These are phyloP conservation scores for Amblyopsis hoosieri DNA, from an alignment of 2,797 vertebrate genomes.

Conservation along the genomic window DNA sequence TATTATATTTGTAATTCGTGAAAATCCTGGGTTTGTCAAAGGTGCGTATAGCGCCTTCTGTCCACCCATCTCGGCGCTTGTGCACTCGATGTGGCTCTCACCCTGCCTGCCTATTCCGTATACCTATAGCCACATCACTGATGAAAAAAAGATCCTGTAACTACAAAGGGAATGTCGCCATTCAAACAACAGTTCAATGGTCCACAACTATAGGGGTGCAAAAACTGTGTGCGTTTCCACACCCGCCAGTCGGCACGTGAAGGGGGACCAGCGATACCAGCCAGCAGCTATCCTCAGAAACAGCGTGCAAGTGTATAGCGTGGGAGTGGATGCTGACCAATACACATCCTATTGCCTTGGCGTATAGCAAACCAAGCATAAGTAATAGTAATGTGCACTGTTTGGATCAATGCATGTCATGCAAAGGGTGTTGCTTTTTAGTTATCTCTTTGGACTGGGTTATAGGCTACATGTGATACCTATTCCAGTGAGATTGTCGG, in stretches of 20 bases:
- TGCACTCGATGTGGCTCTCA: conserved; percentile 9
- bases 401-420: conserved; percentile 34
- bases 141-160: conserved; percentile 3
- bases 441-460: conserved; percentile 45
- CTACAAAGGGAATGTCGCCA: conserved; percentile 30
- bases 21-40: neutral
- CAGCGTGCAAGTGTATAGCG: conserved; percentile 12
- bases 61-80: neutral
- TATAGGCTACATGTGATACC: conserved; percentile 13
- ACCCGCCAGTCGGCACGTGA: conserved; percentile 61
- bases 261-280: conserved; percentile 54
- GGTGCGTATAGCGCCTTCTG: neutral
- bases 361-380: conserved; percentile 29
- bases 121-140: conserved; percentile 38
- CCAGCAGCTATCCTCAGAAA: conserved; percentile 19
- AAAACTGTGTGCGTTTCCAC: conserved; percentile 71
- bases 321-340: conserved; percentile 35
- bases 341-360: conserved; percentile 22
- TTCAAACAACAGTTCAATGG: conserved; percentile 63
- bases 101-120: conserved; percentile 17
- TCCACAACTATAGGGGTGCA: conserved; percentile 57
- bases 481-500: conserved; percentile 14
- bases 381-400: conserved; percentile 25
- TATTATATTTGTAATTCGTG: too few relatives aligned
- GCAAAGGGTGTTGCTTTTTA: conserved; percentile 12